These are phyloP conservation scores for Heteromormyrus szaboi DNA, from an alignment of 2,797 vertebrate species.

Conservation along the genomic window DNA sequence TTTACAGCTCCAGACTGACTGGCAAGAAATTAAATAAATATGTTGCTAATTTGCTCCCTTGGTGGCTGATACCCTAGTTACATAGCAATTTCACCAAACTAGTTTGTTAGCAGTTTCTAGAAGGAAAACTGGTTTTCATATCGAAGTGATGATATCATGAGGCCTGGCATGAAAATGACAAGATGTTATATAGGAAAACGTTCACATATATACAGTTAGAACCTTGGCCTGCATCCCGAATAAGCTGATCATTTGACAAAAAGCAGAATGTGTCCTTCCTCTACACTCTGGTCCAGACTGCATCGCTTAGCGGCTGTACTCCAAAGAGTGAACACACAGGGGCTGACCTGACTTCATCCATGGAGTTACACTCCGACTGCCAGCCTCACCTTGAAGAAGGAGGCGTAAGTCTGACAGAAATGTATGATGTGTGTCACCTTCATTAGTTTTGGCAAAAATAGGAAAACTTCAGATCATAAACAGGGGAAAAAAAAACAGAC, in stretches of 20 bases:
- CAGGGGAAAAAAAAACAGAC: neutral
- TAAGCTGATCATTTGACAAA: neutral
- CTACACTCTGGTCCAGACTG: neutral
- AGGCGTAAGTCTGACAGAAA: neutral
- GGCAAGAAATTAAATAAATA: neutral
- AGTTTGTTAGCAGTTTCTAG: neutral
- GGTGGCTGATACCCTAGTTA: neutral
- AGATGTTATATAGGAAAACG: neutral
- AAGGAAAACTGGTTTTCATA: neutral
- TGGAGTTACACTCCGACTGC: neutral
- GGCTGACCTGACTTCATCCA: neutral
- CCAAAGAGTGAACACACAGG: neutral
- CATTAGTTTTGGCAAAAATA: neutral
- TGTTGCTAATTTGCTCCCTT: constrained; percentile 2
- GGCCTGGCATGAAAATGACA: neutral
- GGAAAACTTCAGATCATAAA: neutral
- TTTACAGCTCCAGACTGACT: neutral
- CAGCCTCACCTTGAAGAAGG: neutral
- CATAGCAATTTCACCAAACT: neutral
- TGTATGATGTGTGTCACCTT: neutral
- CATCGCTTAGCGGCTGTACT: neutral
- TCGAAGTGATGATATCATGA: neutral
- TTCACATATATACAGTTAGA: neutral
- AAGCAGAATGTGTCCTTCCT: neutral
- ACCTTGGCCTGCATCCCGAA: neutral